Evolutionary conservation across 1,140 invertebrate species (phyloP).

Genomic region (Ips typographus): DNA sequence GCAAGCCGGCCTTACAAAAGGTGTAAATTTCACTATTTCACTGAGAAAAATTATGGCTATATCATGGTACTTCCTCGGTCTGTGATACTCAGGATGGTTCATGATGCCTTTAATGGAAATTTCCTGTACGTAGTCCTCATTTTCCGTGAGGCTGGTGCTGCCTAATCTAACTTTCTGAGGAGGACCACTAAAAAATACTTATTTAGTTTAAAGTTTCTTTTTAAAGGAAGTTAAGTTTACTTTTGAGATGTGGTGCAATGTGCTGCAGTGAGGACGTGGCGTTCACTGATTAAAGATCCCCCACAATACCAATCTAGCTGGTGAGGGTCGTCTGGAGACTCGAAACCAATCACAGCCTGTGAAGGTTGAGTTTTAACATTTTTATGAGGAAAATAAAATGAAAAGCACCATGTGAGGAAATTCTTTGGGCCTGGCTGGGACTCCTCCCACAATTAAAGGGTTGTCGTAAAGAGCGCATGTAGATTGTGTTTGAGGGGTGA

Average conservation of each 20-base stretch:
- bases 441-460: constrained; percentile 37
- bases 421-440: constrained; percentile 30
- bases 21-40: constrained; percentile 64
- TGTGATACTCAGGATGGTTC: constrained; percentile 54
- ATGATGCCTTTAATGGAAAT: constrained; percentile 50
- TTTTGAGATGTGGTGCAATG: constrained; percentile 35
- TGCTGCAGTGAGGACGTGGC: constrained; percentile 39
- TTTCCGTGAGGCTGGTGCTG: constrained; percentile 47
- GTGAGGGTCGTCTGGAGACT: constrained; percentile 6
- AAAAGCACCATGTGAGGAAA: constrained; percentile 41
- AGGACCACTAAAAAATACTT: constrained; percentile 36
- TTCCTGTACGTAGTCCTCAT: constrained; percentile 52
- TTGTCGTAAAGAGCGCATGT: constrained; percentile 30
- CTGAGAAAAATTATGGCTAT: constrained; percentile 74
- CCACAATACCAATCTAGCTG: constrained; percentile 44
- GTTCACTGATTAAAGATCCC: constrained; percentile 40
- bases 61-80: constrained; percentile 54
- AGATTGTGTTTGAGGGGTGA: constrained; percentile 13
- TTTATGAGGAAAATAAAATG: neutral
- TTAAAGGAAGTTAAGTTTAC: constrained; percentile 1
- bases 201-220: neutral
- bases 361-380: neutral
- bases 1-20: constrained; percentile 78
- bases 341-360: constrained; percentile 20
- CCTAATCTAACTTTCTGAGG: constrained; percentile 41